These are phyloP conservation scores for Zaprionus lineosus DNA, from an alignment of 2,888 invertebrate species.

Conservation along the genomic window DNA sequence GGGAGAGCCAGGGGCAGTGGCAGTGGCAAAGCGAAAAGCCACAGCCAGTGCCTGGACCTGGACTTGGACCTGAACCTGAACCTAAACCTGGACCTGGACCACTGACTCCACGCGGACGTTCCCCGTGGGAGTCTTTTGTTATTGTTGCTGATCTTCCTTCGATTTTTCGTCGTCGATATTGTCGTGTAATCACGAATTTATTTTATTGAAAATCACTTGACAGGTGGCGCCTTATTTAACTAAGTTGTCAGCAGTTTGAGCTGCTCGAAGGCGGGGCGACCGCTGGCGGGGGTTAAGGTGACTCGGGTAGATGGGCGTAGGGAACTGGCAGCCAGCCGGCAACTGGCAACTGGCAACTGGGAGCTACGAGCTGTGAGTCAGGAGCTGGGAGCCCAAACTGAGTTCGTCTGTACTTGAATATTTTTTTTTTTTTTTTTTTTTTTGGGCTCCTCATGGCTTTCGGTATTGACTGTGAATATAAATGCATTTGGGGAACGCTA, in stretches of 20 bases:
- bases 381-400: neutral
- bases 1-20: neutral
- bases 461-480: slow-evolving; percentile 34
- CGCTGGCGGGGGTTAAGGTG: no score
- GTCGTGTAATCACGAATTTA: slow-evolving; percentile 83
- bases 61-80: slow-evolving; percentile 25
- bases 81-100: neutral
- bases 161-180: slow-evolving; percentile 75
- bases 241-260: slow-evolving; percentile 68
- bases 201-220: slow-evolving; percentile 82
- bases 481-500: slow-evolving; percentile 18
- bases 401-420: slow-evolving; percentile 21
- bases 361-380: no score
- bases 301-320: no score
- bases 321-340: no score
- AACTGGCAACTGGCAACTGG: no score
- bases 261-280: no score
- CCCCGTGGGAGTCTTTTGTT: slow-evolving; percentile 78
- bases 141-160: slow-evolving; percentile 72
- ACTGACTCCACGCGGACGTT: slow-evolving; percentile 10
- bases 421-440: no score
- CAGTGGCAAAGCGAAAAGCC: slow-evolving; percentile 1
- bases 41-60: slow-evolving; percentile 18
- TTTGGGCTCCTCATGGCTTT: no score
- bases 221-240: slow-evolving; percentile 81